Evolutionary conservation across 2,113 vertebrate species (phyloP).

Genomic region (Sylvia atricapilla): DNA sequence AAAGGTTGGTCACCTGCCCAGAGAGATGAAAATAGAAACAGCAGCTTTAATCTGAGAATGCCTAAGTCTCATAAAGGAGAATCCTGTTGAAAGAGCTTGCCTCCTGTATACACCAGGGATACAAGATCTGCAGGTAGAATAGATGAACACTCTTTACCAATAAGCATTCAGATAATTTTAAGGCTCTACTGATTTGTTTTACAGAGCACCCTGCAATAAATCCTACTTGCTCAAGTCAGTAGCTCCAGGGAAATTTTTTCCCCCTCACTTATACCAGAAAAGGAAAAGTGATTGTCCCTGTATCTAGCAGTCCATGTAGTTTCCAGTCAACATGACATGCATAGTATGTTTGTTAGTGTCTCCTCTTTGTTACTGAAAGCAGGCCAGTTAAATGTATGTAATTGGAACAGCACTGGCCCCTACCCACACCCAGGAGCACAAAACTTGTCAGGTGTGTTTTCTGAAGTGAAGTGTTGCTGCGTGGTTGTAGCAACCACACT

Average conservation of each 20-base stretch:
- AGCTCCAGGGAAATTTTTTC: background rate
- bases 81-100: background rate
- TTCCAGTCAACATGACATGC: background rate
- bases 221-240: background rate
- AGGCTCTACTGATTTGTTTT: background rate
- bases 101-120: background rate
- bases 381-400: background rate
- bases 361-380: background rate
- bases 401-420: background rate
- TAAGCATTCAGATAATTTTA: background rate
- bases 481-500: background rate
- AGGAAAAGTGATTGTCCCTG: background rate
- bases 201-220: background rate
- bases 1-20: background rate
- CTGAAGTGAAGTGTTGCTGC: background rate
- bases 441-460: background rate
- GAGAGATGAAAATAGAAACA: background rate
- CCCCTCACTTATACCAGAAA: background rate
- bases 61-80: background rate
- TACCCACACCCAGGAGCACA: background rate
- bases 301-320: background rate
- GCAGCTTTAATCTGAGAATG: background rate
- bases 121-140: background rate
- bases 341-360: background rate
- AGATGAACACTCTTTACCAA: background rate